phyloP scores from a whole-genome alignment of 2,797 vertebrate genomes.

The Austrolebias charrua region DNA sequence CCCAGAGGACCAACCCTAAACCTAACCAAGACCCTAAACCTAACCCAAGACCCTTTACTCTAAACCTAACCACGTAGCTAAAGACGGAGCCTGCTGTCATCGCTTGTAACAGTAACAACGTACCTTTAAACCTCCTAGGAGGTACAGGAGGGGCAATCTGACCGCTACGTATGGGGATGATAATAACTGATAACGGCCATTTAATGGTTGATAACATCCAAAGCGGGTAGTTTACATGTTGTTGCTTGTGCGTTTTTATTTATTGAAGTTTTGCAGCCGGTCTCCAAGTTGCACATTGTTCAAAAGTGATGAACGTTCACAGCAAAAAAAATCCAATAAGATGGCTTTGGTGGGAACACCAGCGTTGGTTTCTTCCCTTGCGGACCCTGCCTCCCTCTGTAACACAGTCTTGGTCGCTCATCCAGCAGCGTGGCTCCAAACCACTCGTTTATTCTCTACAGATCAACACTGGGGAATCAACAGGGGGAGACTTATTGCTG shows the following conservation, averaged over 20 bases:
- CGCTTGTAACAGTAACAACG: too few relatives aligned
- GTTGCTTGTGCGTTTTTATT: slow-evolving; percentile 53
- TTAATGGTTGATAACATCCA: too few relatives aligned
- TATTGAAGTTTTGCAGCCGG: slow-evolving; percentile 70
- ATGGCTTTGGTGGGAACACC: slow-evolving; percentile 55
- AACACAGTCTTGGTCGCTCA: slow-evolving; percentile 17
- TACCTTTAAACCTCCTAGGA: too few relatives aligned
- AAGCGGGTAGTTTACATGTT: too few relatives aligned
- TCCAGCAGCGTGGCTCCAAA: slow-evolving; percentile 32
- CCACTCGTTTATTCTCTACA: slow-evolving; percentile 29
- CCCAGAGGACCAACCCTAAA: too few relatives aligned
- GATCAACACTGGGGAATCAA: slow-evolving; percentile 48
- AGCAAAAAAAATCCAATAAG: slow-evolving; percentile 75
- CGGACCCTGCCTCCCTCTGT: slow-evolving; percentile 23
- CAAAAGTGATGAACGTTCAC: slow-evolving; percentile 65
- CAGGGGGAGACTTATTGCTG: slow-evolving; percentile 36
- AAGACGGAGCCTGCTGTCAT: too few relatives aligned
- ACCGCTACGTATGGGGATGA: too few relatives aligned
- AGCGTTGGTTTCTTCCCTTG: slow-evolving; percentile 4
- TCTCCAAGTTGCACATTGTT: slow-evolving; percentile 54
- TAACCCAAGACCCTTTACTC: too few relatives aligned
- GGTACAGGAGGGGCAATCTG: too few relatives aligned
- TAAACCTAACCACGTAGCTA: too few relatives aligned
- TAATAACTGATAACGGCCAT: too few relatives aligned
- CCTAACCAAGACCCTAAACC: too few relatives aligned